Percentiles rank a stretch among this genome's conserved stretches.
phyloP scores from a whole-genome alignment of 2,797 vertebrate genomes.

The Fistularia commersonii region DNA sequence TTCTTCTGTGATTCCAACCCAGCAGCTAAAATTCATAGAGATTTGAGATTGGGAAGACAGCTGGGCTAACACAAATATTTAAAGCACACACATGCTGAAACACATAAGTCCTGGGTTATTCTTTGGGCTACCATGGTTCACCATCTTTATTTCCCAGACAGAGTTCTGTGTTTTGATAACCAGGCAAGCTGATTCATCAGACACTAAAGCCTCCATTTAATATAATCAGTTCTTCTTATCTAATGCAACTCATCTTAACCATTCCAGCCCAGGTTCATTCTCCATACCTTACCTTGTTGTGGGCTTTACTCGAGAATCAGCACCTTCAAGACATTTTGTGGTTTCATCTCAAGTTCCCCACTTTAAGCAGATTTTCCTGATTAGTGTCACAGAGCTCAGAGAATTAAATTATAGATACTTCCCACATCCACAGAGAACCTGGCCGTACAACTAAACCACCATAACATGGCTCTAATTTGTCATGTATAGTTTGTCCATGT shows the following conservation, averaged over 20 bases:
- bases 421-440: constrained; percentile 20
- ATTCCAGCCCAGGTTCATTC: constrained; percentile 26
- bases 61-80: constrained; percentile 38
- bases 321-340: constrained; percentile 55
- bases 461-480: constrained; percentile 52
- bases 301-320: constrained; percentile 29
- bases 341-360: constrained; percentile 61
- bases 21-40: constrained; percentile 41
- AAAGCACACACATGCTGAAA: constrained; percentile 19
- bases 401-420: constrained; percentile 34
- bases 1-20: constrained; percentile 46
- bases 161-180: constrained; percentile 32
- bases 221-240: constrained; percentile 50
- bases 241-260: constrained; percentile 32
- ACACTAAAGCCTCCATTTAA: constrained; percentile 30
- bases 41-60: constrained; percentile 54
- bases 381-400: constrained; percentile 53
- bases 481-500: constrained; percentile 35
- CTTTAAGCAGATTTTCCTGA: constrained; percentile 62
- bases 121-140: constrained; percentile 18
- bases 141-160: constrained; percentile 28
- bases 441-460: constrained; percentile 25
- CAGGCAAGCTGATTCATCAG: constrained; percentile 36
- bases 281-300: constrained; percentile 45
- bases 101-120: constrained; percentile 30